Percentiles rank a stretch among this genome's conserved stretches.
Conservation (phyloP, 2,797 vertebrate species). For the Ceyx erithaca region DNA sequence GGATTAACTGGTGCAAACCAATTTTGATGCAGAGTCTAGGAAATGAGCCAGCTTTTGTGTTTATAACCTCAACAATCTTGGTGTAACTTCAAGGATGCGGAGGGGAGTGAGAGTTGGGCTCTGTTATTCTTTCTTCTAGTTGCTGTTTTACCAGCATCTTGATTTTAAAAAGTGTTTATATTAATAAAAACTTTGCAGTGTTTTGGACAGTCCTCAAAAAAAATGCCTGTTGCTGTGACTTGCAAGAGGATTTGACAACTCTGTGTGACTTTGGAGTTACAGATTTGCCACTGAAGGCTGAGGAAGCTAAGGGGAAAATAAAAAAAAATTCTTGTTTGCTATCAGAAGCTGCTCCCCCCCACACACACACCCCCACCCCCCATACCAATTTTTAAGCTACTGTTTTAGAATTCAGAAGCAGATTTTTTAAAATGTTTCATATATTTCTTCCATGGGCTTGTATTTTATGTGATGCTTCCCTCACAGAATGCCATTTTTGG, state of each 20-base stretch:
- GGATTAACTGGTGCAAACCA: conserved; percentile 32
- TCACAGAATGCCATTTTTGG: neutral
- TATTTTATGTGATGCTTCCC: neutral
- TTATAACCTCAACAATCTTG: neutral
- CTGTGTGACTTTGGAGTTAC: neutral
- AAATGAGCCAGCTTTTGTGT: neutral
- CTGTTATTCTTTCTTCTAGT: neutral
- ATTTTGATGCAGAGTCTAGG: neutral
- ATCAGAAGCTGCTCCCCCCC: neutral
- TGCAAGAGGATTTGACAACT: neutral
- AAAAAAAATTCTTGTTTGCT: neutral
- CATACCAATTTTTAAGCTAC: neutral
- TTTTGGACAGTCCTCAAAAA: neutral
- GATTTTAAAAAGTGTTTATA: neutral
- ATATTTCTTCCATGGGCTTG: neutral
- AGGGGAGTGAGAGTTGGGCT: neutral
- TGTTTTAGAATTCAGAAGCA: neutral
- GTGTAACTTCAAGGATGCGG: neutral
- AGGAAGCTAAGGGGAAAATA: neutral
- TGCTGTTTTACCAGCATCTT: neutral
- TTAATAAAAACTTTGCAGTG: neutral
- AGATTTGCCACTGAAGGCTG: neutral
- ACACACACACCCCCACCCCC: no score
- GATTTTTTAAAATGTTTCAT: neutral
- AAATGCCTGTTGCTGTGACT: neutral